phyloP scores from a whole-genome alignment of 2,797 vertebrate genomes.

The Gobio occitaniae region DNA sequence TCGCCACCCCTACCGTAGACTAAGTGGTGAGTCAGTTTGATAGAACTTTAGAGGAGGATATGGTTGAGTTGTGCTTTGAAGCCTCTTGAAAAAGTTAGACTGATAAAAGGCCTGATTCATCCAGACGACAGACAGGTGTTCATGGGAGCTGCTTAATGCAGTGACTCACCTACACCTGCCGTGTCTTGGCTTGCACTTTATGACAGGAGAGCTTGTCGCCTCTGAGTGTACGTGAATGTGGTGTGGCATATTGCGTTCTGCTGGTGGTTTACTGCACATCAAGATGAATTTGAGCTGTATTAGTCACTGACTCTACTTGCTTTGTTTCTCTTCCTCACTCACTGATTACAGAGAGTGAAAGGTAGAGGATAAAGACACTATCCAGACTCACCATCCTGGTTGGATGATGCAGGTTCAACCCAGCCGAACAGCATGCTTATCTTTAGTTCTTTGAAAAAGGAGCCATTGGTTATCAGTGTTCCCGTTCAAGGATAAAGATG shows the following conservation, averaged over 20 bases:
- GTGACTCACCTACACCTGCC: conserved; percentile 21
- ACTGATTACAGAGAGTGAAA: neutral
- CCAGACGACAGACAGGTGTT: conserved; percentile 44
- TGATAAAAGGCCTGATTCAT: conserved; percentile 52
- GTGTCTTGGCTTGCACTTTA: neutral
- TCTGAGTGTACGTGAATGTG: conserved; percentile 8
- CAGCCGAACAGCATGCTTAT: conserved; percentile 20
- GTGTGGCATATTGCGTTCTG: neutral
- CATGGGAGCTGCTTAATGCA: neutral
- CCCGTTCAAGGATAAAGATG: conserved; percentile 25
- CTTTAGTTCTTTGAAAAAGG: conserved; percentile 47
- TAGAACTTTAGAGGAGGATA: conserved; percentile 1
- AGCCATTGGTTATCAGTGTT: conserved; percentile 35
- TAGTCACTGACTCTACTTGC: conserved; percentile 16
- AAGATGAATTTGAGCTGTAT: conserved; percentile 36
- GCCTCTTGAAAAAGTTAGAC: conserved; percentile 11
- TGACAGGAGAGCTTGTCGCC: conserved; percentile 5
- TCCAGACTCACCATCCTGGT: conserved; percentile 6
- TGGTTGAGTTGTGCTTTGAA: conserved; percentile 35
- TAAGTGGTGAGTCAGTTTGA: conserved; percentile 1
- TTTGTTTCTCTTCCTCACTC: conserved; percentile 4
- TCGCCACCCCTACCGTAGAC: neutral
- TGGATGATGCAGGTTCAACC: conserved; percentile 4
- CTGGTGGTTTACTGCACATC: conserved; percentile 28
- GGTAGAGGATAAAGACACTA: conserved; percentile 19